Percentiles rank a stretch among this genome's conserved stretches.
phyloP scores from a whole-genome alignment of 2,113 vertebrate genomes.

The Xiphophorus couchianus region DNA sequence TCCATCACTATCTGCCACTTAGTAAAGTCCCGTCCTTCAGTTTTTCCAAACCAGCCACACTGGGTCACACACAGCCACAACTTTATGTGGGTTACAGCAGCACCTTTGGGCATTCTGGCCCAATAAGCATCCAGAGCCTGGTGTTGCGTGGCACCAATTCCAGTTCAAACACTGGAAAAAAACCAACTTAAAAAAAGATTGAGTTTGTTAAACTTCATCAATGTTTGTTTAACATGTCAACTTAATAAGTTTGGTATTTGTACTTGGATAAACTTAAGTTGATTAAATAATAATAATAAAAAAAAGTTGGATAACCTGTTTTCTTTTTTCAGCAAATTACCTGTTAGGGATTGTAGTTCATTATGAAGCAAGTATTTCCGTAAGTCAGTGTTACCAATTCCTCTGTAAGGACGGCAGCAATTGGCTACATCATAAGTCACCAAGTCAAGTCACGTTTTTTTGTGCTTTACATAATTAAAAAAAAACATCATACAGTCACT shows the following conservation, averaged over 20 bases:
- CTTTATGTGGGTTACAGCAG: conserved; percentile 66
- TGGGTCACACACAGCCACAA: conserved; percentile 19
- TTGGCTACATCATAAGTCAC: not conserved
- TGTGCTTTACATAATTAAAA: too few species aligned
- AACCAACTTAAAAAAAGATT: too few species aligned
- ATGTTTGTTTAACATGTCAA: too few species aligned
- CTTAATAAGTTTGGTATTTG: too few species aligned
- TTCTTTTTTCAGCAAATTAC: not conserved
- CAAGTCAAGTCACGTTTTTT: not conserved
- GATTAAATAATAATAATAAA: too few species aligned
- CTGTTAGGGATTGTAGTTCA: not conserved
- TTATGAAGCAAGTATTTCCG: not conserved
- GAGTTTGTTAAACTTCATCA: too few species aligned
- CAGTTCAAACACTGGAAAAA: not conserved
- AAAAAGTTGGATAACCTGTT: too few species aligned
- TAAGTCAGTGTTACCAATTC: not conserved
- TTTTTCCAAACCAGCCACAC: conserved; percentile 25
- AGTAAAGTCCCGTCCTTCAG: not conserved
- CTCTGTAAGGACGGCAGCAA: not conserved
- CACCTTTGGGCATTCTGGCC: conserved; percentile 50
- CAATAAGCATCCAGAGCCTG: conserved; percentile 31
- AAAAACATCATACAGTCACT: too few species aligned
- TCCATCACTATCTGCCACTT: conserved; percentile 37
- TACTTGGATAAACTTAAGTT: too few species aligned
- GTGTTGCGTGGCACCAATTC: not conserved